Evolutionary conservation across 2,888 invertebrate species (phyloP).

Genomic region (Pseudococcus longispinus): DNA sequence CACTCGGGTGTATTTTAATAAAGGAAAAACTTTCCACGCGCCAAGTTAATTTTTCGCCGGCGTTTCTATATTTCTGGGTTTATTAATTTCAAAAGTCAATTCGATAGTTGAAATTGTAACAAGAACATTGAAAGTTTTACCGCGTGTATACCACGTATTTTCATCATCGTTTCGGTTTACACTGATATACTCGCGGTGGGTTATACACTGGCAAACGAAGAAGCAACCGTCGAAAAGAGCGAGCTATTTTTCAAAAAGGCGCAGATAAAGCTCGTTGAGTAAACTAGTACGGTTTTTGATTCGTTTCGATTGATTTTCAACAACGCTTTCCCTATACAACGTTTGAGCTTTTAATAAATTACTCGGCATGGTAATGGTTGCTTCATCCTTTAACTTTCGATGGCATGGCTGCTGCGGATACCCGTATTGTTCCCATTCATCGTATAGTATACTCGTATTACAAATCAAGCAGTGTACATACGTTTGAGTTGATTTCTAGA

Average conservation of each 20-base stretch:
- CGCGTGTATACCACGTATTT: background rate
- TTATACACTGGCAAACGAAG: background rate
- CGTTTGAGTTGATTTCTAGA: background rate
- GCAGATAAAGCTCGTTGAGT: background rate
- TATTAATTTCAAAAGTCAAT: constrained; percentile 26
- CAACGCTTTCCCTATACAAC: background rate
- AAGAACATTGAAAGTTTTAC: constrained; percentile 3
- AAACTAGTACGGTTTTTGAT: background rate
- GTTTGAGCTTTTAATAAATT: constrained; percentile 14
- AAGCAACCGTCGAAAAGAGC: background rate
- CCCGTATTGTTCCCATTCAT: background rate
- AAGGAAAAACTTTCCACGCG: background rate
- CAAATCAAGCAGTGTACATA: background rate
- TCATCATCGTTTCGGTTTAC: background rate
- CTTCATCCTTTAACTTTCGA: background rate
- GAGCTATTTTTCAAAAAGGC: background rate
- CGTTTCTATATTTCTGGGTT: constrained; percentile 1
- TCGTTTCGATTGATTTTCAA: constrained; percentile 22
- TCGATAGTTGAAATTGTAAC: constrained; percentile 3
- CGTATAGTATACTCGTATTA: background rate
- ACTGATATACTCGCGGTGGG: background rate
- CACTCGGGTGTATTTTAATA: constrained; percentile 22
- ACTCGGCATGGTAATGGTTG: background rate
- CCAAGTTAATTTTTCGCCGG: constrained; percentile 6
- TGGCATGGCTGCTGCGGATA: background rate